phyloP scores from a whole-genome alignment of 2,888 invertebrate genomes.

The Macrosiphum euphorbiae region DNA sequence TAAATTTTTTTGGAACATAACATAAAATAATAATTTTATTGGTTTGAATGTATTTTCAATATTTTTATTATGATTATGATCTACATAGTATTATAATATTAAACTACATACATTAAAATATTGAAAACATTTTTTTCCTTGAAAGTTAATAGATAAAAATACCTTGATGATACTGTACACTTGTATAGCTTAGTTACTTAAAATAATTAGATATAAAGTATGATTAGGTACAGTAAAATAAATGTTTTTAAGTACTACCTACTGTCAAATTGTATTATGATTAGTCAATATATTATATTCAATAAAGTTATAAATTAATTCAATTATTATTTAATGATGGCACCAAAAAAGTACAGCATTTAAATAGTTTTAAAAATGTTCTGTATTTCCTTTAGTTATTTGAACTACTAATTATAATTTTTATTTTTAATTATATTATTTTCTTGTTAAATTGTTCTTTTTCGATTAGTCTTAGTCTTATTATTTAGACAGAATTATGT shows the following conservation, averaged over 20 bases:
- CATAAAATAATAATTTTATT: not conserved
- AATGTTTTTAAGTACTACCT: not conserved
- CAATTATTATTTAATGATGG: not conserved
- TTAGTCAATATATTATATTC: not conserved
- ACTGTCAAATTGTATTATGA: not conserved
- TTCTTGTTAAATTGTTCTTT: too few species aligned
- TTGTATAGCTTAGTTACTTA: not conserved
- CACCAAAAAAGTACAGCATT: too few species aligned
- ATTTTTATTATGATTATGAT: not conserved
- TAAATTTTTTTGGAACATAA: not conserved
- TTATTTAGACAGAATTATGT: too few species aligned
- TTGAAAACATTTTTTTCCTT: not conserved
- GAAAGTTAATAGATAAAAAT: not conserved
- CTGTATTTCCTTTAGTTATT: too few species aligned
- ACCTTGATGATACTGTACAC: not conserved
- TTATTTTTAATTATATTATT: too few species aligned
- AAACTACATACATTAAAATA: not conserved
- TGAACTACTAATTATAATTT: too few species aligned
- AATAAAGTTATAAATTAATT: not conserved
- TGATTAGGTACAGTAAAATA: not conserved
- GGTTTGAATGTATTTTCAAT: not conserved
- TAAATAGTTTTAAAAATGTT: too few species aligned
- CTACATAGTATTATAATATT: not conserved
- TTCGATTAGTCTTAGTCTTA: too few species aligned
- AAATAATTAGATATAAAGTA: not conserved